Base-by-base conservation (phyloP, 2,113 vertebrate genomes). In the Elachura formosa region DNA sequence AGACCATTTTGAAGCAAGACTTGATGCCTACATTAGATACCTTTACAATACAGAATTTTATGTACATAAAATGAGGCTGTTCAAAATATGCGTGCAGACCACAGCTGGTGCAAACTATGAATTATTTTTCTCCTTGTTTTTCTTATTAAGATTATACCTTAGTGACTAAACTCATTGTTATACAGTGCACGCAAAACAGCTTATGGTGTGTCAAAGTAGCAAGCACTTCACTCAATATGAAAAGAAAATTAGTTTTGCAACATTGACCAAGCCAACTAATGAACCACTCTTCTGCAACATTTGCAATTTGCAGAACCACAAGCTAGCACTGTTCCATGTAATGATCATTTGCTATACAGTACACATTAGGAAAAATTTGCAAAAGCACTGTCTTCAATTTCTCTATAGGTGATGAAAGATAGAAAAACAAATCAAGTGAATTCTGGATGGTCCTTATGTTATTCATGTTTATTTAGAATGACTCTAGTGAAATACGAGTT, bases 121-220 rank as follows among this genome's bases (percentile, higher is more conserved):
- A 87, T 94, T 94, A 87, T 62, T 96, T 56, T 90, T 91, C 72
- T 81, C 19, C 19, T 75, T 78, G 43, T 84, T 94, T 94, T 87
- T 46, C 59, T 76, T 96, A 95, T 94, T 94, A 93, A 93, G 62
- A 89, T 95, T 93, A 95, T 91, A 96, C 89, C 62, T 96, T 96
- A 87, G 95, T 96, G 96, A 93, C 79, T 91, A 86, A 96, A 90
- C 36, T 93, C 77, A 84, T 97, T 90, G 89, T 49, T 73, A 48
- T 62, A 89, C 61, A 69, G 24, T 72, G 20, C 73, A 95, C 84
- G 55, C 66, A 93, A 95, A 94, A 86, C 11, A 92, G 52, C 58
- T 88, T 95, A 63, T 69, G 59, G 72, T 87, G 36, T 89, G 90
- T 83, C 82, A 93, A 86, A 95, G 76, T 31, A 83, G 23, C 0